phyloP scores from a whole-genome alignment of 1,140 invertebrate genomes.

The Dryas iulia region DNA sequence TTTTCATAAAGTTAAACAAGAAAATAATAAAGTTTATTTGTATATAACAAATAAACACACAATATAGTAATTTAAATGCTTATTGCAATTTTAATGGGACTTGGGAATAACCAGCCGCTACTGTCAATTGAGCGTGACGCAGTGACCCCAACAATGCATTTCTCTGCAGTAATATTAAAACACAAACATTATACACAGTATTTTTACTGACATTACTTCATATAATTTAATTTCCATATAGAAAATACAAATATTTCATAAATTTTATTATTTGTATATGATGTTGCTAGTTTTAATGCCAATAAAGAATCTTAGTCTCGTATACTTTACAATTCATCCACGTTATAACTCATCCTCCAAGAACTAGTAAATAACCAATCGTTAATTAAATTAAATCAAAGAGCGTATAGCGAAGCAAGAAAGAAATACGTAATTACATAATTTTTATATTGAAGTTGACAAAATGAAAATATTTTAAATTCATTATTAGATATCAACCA shows the following conservation, averaged over 20 bases:
- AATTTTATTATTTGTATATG: no score
- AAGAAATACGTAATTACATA: no score
- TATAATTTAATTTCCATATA: not conserved
- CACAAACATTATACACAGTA: not conserved
- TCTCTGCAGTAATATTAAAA: not conserved
- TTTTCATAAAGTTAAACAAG: no score
- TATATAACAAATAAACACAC: no score
- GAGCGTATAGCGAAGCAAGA: not conserved
- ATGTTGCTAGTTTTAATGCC: no score
- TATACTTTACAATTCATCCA: not conserved
- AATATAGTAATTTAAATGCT: not conserved
- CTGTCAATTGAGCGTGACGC: not conserved
- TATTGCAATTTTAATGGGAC: not conserved
- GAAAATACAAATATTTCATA: not conserved
- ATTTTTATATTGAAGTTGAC: no score
- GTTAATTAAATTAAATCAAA: not conserved
- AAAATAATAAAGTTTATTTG: no score
- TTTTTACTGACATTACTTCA: not conserved
- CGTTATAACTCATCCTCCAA: not conserved
- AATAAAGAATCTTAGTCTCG: not conserved
- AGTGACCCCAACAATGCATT: not conserved
- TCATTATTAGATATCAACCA: no score
- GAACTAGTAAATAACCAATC: no score
- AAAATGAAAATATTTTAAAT: no score
- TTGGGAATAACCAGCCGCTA: not conserved